Conservation (phyloP, 1,140 invertebrate genomes). For the Dendrolimus kikuchii region DNA sequence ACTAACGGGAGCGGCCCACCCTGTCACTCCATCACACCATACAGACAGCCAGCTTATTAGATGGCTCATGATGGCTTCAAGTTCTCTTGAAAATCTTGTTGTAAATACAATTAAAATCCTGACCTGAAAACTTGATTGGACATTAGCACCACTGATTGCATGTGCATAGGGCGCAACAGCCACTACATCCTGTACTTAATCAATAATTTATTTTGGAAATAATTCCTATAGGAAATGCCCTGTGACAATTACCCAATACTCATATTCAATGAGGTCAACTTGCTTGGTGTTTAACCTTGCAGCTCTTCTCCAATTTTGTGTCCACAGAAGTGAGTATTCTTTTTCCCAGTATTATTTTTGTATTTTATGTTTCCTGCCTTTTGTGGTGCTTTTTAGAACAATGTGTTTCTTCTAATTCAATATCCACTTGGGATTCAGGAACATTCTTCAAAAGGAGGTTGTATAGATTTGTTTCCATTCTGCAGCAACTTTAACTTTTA, state of each 20-base stretch:
- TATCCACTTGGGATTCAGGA: too few species aligned
- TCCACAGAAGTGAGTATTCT: too few species aligned
- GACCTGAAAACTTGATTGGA: constrained; percentile 71
- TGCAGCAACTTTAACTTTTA: too few species aligned
- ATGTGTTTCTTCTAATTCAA: too few species aligned
- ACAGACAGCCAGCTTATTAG: constrained; percentile 11
- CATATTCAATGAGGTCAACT: constrained; percentile 9
- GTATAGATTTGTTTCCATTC: too few species aligned
- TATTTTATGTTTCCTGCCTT: too few species aligned
- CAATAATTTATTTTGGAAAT: too few species aligned
- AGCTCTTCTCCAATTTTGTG: constrained; percentile 2
- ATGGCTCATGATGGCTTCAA: constrained; percentile 17
- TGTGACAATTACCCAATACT: constrained; percentile 7
- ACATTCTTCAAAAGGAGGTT: too few species aligned
- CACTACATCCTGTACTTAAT: constrained; percentile 6
- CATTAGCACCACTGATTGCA: constrained; percentile 52
- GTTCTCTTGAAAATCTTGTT: constrained; percentile 11
- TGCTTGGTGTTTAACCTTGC: constrained; percentile 7
- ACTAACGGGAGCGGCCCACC: constrained; percentile 36
- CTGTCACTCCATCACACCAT: constrained; percentile 38
- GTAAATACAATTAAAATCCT: constrained; percentile 36
- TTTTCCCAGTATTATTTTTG: too few species aligned
- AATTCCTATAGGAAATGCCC: constrained; percentile 5
- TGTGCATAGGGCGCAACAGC: constrained; percentile 37
- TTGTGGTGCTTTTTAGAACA: too few species aligned